Evolutionary conservation across 2,113 vertebrate genomes (phyloP), one percentile per base, ranked within the genome.

Genomic region (human (Homo sapiens)): DNA sequence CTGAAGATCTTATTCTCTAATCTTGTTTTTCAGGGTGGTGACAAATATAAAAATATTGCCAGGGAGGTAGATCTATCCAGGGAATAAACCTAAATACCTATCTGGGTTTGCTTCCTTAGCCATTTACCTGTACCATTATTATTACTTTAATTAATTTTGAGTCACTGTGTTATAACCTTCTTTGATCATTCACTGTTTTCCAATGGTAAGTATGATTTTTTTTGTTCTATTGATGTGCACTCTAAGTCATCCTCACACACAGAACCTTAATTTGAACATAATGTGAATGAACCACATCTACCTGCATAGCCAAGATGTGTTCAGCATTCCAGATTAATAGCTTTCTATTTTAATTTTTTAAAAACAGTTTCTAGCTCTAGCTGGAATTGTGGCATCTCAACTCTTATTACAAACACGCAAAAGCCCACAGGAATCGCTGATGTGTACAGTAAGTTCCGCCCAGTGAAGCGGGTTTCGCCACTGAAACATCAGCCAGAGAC

Each of bases 401-500:
- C 99, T 82, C 99, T 99, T 93, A 97, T 99, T 0, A 98, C 99
- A 35, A 99, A 99, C 88, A 98, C 99, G 8, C 99, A 99, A 97
- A 99, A 99, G 98, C 99, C 99, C 97, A 99, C 99, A 5, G 99
- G 99, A 30, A 99, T 99, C 18, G 98, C 99, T 5, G 99, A 99
- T 66, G 99, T 99, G 1, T 99, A 99, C 98, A 99, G 99, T 97
- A 99, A 99, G 97, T 99, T 99, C 98, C 98, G 99, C 73, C 99
- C 99, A 0, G 99, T 99, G 97, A 99, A 99, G 98, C 98, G 99
- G 10, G 99, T 99, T 90, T 99, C 99, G 0, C 99, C 99, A 0
- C 98, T 99, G 88, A 99, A 99, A 79, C 99, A 99, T 97, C 99
- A 99, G 73, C 99, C 99, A 1, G 99, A 99, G 97, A 99, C 98